phyloP scores from a whole-genome alignment of 2,797 vertebrate species.

The Sciurus carolinensis region DNA sequence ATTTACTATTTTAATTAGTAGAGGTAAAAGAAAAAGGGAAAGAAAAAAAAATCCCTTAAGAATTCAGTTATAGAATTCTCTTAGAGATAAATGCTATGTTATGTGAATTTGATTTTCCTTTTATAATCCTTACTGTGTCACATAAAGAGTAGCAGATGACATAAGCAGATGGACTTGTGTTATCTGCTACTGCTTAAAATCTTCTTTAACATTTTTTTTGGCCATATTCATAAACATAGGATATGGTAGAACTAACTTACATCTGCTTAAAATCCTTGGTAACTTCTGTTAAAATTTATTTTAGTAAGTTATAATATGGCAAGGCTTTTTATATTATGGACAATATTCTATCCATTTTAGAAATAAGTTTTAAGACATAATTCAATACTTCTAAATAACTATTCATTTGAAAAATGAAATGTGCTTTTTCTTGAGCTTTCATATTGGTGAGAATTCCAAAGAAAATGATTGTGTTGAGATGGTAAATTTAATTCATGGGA shows the following conservation, averaged over 20 bases:
- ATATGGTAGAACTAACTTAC: conserved; percentile 83
- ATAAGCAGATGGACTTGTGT: conserved; percentile 87
- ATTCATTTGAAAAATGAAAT: conserved; percentile 51
- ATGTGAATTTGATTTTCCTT: conserved; percentile 82
- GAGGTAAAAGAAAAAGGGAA: conserved; percentile 63
- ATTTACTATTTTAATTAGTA: conserved; percentile 75
- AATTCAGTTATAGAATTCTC: conserved; percentile 75
- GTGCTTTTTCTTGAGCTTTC: conserved; percentile 11
- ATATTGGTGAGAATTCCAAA: not conserved
- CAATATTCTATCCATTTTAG: conserved; percentile 73
- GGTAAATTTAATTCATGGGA: conserved; percentile 1
- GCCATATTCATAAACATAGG: conserved; percentile 85
- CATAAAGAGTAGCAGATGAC: conserved; percentile 83
- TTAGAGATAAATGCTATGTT: conserved; percentile 81
- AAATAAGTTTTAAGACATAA: conserved; percentile 70
- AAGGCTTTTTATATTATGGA: conserved; percentile 73
- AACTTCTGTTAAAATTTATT: conserved; percentile 84
- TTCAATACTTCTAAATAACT: conserved; percentile 65
- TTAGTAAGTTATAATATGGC: conserved; percentile 81
- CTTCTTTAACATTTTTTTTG: conserved; percentile 79
- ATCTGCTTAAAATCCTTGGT: conserved; percentile 83
- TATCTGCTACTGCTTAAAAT: conserved; percentile 87
- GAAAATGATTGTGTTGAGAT: not conserved
- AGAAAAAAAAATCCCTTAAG: conserved; percentile 17
- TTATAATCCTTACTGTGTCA: conserved; percentile 79